These are phyloP conservation scores for Redunca redunca DNA, from an alignment of 2,113 vertebrate genomes.

Conservation along the genomic window DNA sequence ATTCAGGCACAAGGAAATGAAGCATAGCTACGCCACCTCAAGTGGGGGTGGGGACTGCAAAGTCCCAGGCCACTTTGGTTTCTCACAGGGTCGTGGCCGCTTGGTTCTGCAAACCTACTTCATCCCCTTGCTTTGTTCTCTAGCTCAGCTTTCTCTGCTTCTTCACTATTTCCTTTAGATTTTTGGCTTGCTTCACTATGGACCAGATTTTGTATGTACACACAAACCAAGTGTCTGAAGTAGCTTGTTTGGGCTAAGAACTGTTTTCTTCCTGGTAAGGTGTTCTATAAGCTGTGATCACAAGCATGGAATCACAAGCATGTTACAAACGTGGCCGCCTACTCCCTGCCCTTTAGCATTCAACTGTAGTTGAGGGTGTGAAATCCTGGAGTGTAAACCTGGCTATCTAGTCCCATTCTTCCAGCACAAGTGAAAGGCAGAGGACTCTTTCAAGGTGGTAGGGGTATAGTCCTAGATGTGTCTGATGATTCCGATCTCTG, in stretches of 20 bases:
- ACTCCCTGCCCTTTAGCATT: neutral
- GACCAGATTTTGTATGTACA: neutral
- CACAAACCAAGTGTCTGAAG: neutral
- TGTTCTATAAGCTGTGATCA: neutral
- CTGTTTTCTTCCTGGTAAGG: neutral
- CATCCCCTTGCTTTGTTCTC: neutral
- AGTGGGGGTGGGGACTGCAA: neutral
- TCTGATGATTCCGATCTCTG: neutral
- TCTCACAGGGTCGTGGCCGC: neutral
- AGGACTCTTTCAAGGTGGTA: neutral
- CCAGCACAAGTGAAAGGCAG: neutral
- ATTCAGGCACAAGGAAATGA: neutral
- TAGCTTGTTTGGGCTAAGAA: neutral
- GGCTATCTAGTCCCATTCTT: neutral
- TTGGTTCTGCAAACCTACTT: neutral
- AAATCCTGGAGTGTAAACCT: neutral
- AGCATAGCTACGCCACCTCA: neutral
- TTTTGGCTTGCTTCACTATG: neutral
- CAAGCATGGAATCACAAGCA: neutral
- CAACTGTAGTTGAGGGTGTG: neutral
- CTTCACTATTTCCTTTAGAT: neutral
- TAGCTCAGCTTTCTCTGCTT: neutral
- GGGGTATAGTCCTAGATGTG: neutral
- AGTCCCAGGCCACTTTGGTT: neutral
- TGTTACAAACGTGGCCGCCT: neutral